Evolutionary conservation across 2,797 vertebrate species (phyloP).

Genomic region (Apogon talboti): DNA sequence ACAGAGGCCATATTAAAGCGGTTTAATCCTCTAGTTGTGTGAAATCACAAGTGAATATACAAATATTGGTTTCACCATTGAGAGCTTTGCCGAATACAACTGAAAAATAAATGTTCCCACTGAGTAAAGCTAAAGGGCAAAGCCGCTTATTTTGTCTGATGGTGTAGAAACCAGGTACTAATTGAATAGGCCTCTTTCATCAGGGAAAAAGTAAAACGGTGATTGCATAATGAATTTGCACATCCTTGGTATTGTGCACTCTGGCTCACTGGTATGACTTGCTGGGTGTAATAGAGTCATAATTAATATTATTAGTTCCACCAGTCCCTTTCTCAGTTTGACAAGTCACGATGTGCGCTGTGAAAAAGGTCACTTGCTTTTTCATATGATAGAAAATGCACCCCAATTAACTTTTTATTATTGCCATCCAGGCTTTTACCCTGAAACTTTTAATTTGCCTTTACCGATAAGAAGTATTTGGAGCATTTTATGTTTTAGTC

Average conservation of each 20-base stretch:
- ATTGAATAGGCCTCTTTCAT: too few relatives aligned
- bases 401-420: conserved; percentile 8
- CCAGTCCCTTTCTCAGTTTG: conserved; percentile 16
- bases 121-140: conserved; percentile 1
- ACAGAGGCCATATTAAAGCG: background rate
- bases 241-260: background rate
- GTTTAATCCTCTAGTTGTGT: background rate
- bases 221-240: background rate
- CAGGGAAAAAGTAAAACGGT: too few relatives aligned
- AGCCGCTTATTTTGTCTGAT: background rate
- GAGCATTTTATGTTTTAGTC: too few relatives aligned
- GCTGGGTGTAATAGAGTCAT: conserved; percentile 12
- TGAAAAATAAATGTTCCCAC: too few relatives aligned
- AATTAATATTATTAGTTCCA: conserved; percentile 29
- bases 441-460: too few relatives aligned
- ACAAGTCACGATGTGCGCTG: conserved; percentile 5
- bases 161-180: background rate
- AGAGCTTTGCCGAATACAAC: too few relatives aligned
- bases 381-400: conserved; percentile 19
- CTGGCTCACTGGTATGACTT: background rate
- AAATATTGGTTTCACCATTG: too few relatives aligned
- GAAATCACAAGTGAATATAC: background rate
- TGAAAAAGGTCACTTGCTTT: conserved; percentile 31
- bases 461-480: too few relatives aligned
- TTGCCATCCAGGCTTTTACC: background rate